Conservation (phyloP, 1,140 invertebrate genomes). For the Pseudomyrmex dendroicus region DNA sequence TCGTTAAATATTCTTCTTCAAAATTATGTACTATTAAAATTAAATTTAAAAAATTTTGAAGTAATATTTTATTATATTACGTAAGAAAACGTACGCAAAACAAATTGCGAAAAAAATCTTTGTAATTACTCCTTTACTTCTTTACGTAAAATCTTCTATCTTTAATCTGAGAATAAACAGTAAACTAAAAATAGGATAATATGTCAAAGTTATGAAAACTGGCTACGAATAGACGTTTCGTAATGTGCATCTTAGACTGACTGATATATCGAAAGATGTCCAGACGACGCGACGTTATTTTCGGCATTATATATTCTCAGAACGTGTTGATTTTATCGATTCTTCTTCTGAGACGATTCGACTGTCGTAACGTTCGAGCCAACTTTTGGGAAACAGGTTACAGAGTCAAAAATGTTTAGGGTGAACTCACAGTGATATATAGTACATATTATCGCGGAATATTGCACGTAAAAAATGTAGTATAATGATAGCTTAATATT, state of each 20-base stretch:
- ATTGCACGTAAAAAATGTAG: not conserved
- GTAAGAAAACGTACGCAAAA: not conserved
- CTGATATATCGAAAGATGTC: not conserved
- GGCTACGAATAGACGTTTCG: not conserved
- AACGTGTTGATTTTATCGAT: slow-evolving; percentile 34
- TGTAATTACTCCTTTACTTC: not conserved
- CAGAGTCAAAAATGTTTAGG: not conserved
- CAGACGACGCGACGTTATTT: slow-evolving; percentile 16
- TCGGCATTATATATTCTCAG: slow-evolving; percentile 2
- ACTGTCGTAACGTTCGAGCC: not conserved
- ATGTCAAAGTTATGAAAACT: not conserved
- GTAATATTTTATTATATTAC: not conserved
- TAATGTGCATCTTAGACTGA: slow-evolving; percentile 1
- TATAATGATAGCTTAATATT: not conserved
- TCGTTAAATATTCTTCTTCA: not conserved
- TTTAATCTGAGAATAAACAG: not conserved
- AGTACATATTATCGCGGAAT: not conserved
- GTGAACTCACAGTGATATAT: not conserved
- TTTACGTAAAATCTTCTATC: not conserved
- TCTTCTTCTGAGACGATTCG: not conserved
- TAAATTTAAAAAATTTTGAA: not conserved
- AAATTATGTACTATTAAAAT: not conserved
- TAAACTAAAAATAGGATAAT: not conserved
- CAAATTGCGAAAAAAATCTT: not conserved
- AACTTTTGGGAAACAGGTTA: not conserved